Evolutionary conservation across 2,888 invertebrate genomes (phyloP), one percentile per base, ranked within the genome.

Genomic region (Drosophila rubida): DNA sequence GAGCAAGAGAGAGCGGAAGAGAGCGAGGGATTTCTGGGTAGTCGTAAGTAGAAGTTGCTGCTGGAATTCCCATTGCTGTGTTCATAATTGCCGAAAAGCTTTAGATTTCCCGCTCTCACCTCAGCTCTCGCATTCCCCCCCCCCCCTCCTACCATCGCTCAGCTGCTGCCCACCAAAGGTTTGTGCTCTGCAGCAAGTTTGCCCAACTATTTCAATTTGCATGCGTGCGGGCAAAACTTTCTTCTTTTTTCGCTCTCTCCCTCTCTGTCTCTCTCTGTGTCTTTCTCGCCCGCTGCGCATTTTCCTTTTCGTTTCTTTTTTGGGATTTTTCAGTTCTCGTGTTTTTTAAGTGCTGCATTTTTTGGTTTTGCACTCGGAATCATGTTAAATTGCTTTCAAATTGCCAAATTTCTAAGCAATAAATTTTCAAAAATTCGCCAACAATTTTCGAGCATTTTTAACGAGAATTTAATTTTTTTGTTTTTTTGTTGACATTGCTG

Each of bases 181-280:
- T 22, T 11, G 44, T 22, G 22, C 48, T 49, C 27, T 57, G 39
- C 35, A 46, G 32, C 32, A 75, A 75, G 55, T 73, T 78, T 62
- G 6, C 35, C 22, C 44, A 65, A 75, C 74, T 73, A 77, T 57
- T 77, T 77, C 71, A 75, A 77, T 73, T 77, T 65, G 70, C 74
- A 75, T 75, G 74, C 58, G 59, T 73, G 74, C 48, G 54, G 69
- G 50, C 16, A 65, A 71, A 71, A 57, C 51, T 51, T 51, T 53
- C n/a, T 41, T 13, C 32, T 58, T 51, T 49, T 61, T 41, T 46
- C 32, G n/a, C 32, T 35, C 32, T 4, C 19, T 22, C 30, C 13
- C 41, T 32, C 25, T 41, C 19, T 41, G 6, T 27, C 11, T 3
- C 7, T 11, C 8, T 11, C 30, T 23, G 9, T 16, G 9, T 22